phyloP scores from a whole-genome alignment of 2,888 invertebrate genomes.

The Epinotia nisella region DNA sequence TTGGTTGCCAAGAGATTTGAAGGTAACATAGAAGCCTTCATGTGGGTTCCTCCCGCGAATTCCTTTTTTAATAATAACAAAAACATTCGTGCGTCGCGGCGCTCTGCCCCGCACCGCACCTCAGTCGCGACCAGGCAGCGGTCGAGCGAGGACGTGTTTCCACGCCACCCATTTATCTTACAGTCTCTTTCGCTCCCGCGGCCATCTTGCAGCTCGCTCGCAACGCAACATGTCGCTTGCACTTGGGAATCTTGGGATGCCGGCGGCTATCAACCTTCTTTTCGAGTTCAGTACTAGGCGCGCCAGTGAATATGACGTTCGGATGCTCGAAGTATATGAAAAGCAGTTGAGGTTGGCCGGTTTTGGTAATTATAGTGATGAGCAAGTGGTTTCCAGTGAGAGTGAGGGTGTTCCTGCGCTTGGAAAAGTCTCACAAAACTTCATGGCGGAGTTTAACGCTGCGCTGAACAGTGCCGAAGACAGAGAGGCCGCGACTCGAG shows the following conservation, averaged over 20 bases:
- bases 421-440: not conserved
- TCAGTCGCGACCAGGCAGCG: not conserved
- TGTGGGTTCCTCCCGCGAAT: not conserved
- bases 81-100: not conserved
- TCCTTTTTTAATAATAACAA: not conserved
- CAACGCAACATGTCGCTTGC: not conserved
- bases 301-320: constrained; percentile 8
- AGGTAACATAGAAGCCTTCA: not conserved
- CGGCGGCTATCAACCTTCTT: not conserved
- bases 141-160: not conserved
- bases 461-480: not conserved
- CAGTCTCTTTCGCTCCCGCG: not conserved
- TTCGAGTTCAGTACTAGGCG: not conserved
- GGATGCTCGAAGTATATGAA: not conserved
- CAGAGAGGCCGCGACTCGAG: too few species aligned
- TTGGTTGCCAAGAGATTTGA: not conserved
- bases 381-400: not conserved
- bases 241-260: not conserved
- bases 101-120: not conserved
- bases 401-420: not conserved
- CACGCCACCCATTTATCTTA: not conserved
- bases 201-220: too few species aligned
- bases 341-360: not conserved
- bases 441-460: not conserved
- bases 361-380: not conserved